Evolutionary conservation across 2,113 vertebrate genomes (phyloP).

Genomic region (Erinaceus europaeus): DNA sequence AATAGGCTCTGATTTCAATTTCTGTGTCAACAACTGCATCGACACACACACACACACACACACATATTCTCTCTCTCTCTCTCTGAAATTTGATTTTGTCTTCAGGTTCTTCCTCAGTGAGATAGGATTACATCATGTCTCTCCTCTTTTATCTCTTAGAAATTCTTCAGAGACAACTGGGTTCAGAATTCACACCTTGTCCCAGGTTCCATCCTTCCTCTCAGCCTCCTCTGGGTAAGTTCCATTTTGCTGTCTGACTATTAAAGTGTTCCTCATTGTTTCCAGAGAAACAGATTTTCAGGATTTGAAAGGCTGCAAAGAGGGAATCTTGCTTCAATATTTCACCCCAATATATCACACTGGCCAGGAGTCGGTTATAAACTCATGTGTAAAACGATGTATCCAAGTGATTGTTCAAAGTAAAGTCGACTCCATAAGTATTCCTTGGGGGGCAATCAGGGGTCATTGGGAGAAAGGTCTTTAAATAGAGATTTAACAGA

Average conservation of each 20-base stretch:
- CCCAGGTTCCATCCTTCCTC: not conserved
- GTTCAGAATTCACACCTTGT: not conserved
- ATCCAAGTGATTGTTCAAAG: not conserved
- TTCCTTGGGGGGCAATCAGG: too few species aligned
- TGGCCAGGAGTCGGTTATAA: not conserved
- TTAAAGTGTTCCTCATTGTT: not conserved
- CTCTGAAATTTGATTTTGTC: not conserved
- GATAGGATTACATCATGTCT: not conserved
- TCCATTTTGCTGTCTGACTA: not conserved
- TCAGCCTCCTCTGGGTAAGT: not conserved
- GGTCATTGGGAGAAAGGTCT: too few species aligned
- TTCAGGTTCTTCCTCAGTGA: not conserved
- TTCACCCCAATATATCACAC: not conserved
- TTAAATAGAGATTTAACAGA: too few species aligned
- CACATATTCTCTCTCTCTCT: too few species aligned
- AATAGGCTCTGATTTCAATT: not conserved
- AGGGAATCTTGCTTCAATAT: not conserved
- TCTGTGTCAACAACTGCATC: not conserved
- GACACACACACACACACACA: not conserved
- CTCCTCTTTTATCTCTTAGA: not conserved
- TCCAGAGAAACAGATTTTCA: not conserved
- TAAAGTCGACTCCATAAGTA: not conserved
- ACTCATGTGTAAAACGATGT: not conserved
- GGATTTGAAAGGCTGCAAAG: not conserved
- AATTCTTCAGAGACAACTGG: not conserved